Percentiles rank a stretch among this genome's conserved stretches.
Evolutionary conservation across 2,113 vertebrate species (phyloP).

Genomic region (Zonotrichia leucophrys): DNA sequence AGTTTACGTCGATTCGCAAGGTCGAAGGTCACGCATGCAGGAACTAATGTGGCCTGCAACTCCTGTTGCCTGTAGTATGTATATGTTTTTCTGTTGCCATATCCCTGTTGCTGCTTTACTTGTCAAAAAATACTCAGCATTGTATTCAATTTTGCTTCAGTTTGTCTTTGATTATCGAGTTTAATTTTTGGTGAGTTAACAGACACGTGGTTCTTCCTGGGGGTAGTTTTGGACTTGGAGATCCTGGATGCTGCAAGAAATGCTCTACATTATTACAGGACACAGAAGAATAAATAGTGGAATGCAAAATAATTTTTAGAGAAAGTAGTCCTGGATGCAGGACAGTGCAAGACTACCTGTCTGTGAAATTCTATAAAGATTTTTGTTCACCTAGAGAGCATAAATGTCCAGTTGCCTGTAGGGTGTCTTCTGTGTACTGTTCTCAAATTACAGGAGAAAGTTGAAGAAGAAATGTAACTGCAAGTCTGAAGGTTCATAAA

Average conservation of each 20-base stretch:
- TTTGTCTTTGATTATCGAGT: conserved; percentile 11
- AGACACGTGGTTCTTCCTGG: not conserved
- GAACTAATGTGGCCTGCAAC: conserved; percentile 98
- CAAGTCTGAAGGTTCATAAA: not conserved
- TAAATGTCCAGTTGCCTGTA: not conserved
- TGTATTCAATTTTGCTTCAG: conserved; percentile 19
- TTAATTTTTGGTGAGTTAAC: not conserved
- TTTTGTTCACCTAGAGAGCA: not conserved
- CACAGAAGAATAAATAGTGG: not conserved
- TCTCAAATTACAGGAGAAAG: not conserved
- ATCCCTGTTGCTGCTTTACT: conserved; percentile 64
- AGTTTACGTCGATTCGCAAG: conserved; percentile 93
- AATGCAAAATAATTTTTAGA: not conserved
- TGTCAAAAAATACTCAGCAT: conserved; percentile 36
- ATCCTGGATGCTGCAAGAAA: not conserved
- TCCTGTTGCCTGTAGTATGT: conserved; percentile 95
- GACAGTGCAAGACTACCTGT: not conserved
- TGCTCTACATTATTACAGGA: not conserved
- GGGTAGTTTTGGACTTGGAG: not conserved
- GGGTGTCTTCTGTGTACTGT: not conserved
- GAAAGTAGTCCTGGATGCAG: not conserved
- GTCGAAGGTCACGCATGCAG: conserved; percentile 88
- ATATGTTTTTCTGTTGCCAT: conserved; percentile 80
- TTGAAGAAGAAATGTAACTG: not conserved
- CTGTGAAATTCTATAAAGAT: not conserved